phyloP scores from a whole-genome alignment of 2,888 invertebrate genomes.

The Dorcus parallelipipedus region DNA sequence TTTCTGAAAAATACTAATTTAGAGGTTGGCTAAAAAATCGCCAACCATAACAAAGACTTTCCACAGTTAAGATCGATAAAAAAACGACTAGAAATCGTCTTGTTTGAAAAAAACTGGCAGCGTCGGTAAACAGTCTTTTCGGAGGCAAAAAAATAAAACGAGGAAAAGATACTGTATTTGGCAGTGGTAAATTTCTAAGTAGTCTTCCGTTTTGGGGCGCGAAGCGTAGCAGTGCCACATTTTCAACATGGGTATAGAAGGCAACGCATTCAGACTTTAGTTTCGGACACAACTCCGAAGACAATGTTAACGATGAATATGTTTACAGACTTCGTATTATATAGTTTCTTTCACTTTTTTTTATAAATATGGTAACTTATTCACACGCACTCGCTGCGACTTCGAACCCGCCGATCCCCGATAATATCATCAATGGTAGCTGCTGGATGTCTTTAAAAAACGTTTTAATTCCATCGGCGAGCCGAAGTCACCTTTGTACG shows the following conservation, averaged over 20 bases:
- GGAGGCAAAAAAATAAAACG: conserved; percentile 3
- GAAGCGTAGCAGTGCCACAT: conserved; percentile 29
- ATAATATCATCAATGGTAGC: neutral
- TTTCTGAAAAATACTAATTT: no score
- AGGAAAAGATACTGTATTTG: conserved; percentile 9
- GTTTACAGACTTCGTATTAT: conserved; percentile 15
- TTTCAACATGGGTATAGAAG: conserved; percentile 41
- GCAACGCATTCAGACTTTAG: conserved; percentile 53
- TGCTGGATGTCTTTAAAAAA: no score
- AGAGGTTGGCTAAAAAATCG: no score
- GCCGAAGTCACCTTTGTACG: conserved; percentile 2
- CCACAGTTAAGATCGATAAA: neutral
- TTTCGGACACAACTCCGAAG: conserved; percentile 40
- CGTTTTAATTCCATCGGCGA: no score
- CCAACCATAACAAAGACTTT: neutral
- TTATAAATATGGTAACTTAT: conserved; percentile 27
- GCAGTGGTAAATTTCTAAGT: conserved; percentile 23
- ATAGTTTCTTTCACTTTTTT: conserved; percentile 11
- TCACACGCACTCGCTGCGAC: conserved; percentile 5
- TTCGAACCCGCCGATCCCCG: neutral
- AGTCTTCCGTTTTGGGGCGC: conserved; percentile 19
- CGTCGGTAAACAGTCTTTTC: conserved; percentile 2
- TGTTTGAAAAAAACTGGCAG: conserved; percentile 3
- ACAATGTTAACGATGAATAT: conserved; percentile 18
- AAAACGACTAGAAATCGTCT: neutral